A percentile compares a stretch with the other conserved stretches of the same genome.
phyloP scores from a whole-genome alignment of 2,888 invertebrate species.

The Amblyteles armatorius region DNA sequence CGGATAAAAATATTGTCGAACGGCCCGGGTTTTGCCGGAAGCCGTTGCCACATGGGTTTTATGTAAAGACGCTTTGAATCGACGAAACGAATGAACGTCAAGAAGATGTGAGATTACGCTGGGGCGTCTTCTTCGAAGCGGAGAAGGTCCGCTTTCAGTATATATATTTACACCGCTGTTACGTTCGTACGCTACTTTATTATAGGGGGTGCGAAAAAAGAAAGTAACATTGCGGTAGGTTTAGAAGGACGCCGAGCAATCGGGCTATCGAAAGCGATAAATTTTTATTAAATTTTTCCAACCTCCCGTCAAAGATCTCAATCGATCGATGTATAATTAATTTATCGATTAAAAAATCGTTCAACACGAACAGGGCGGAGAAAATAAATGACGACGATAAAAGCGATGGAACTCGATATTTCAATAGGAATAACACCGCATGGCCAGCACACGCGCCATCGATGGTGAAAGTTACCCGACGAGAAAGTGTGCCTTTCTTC shows the following conservation, averaged over 20 bases:
- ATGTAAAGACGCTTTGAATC: background rate
- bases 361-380: background rate
- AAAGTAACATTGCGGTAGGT: constrained; percentile 65
- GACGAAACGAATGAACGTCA: background rate
- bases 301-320: background rate
- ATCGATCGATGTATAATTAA: background rate
- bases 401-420: constrained; percentile 69
- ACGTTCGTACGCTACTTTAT: constrained; percentile 35
- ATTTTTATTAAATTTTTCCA: background rate
- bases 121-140: constrained; percentile 35
- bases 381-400: constrained; percentile 33
- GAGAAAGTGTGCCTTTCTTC: constrained; percentile 84
- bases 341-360: background rate
- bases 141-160: constrained; percentile 29
- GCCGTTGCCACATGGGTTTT: background rate
- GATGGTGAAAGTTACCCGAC: constrained; percentile 84
- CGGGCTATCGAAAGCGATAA: background rate
- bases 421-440: constrained; percentile 71
- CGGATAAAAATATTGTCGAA: background rate
- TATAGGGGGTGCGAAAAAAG: constrained; percentile 33
- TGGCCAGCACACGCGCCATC: constrained; percentile 75
- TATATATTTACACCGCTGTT: constrained; percentile 49
- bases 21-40: background rate
- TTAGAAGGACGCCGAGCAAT: constrained; percentile 12
- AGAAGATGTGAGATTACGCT: constrained; percentile 6